phyloP scores from a whole-genome alignment of 2,113 vertebrate genomes.

The Antigone vipio region DNA sequence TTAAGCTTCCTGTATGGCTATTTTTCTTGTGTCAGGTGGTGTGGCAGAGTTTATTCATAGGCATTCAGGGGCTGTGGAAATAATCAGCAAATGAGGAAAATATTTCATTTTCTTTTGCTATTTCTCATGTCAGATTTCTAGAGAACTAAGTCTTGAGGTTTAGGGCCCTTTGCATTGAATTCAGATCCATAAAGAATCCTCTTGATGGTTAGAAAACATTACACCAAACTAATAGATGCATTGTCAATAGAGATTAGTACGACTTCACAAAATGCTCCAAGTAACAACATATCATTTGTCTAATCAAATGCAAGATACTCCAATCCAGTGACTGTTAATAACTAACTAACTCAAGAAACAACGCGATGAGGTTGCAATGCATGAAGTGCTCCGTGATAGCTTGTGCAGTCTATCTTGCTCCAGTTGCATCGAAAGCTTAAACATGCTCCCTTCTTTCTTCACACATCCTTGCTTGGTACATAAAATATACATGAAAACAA shows the following conservation, averaged over 20 bases:
- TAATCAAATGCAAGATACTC: neutral
- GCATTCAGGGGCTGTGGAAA: conserved; percentile 22
- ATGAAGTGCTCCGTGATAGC: neutral
- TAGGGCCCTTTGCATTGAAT: neutral
- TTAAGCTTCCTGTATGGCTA: conserved; percentile 60
- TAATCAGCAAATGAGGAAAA: conserved; percentile 54
- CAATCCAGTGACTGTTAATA: neutral
- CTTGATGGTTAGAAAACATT: neutral
- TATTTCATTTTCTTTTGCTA: conserved; percentile 30
- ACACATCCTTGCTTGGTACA: neutral
- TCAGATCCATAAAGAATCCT: neutral
- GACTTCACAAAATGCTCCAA: neutral
- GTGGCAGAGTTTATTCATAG: conserved; percentile 39
- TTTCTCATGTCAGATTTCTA: conserved; percentile 37
- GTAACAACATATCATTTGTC: neutral
- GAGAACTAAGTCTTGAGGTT: neutral
- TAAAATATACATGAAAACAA: neutral
- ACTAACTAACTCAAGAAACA: neutral
- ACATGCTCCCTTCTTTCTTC: neutral
- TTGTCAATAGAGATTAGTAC: neutral
- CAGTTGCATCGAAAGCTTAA: neutral
- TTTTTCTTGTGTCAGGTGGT: conserved; percentile 62
- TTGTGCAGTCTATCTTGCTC: neutral
- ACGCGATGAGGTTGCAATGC: neutral
- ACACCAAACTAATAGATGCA: neutral